phyloP scores from a whole-genome alignment of 2,797 vertebrate species.

The Galaxias olidus region DNA sequence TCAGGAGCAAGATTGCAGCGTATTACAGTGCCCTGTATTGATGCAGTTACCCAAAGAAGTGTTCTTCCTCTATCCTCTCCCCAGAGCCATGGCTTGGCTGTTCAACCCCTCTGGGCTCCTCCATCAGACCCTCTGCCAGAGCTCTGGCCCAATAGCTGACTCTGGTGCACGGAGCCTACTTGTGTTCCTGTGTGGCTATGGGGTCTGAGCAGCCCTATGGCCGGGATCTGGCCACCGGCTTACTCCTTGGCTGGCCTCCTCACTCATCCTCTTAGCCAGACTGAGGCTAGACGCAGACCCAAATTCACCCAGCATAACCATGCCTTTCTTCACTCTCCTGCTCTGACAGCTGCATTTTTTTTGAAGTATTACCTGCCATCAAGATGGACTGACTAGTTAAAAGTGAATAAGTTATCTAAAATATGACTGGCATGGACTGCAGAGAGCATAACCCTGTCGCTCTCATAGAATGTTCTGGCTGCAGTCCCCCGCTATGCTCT shows the following conservation, averaged over 20 bases:
- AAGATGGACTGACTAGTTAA: slow-evolving; percentile 59
- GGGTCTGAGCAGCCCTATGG: neutral
- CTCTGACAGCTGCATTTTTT: slow-evolving; percentile 66
- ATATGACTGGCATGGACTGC: slow-evolving; percentile 51
- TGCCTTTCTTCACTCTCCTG: slow-evolving; percentile 31
- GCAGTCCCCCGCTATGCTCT: slow-evolving; percentile 39
- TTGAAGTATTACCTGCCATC: slow-evolving; percentile 55
- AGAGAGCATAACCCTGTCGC: slow-evolving; percentile 46
- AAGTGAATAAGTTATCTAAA: slow-evolving; percentile 62
- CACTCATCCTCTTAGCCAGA: neutral
- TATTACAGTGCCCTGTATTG: neutral
- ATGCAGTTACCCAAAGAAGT: neutral
- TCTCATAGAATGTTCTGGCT: slow-evolving; percentile 47
- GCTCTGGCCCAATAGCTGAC: neutral
- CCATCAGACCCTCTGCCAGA: neutral
- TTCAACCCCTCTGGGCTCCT: slow-evolving; percentile 5
- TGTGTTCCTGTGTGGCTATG: slow-evolving; percentile 9
- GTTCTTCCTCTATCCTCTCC: neutral
- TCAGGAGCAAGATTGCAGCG: neutral
- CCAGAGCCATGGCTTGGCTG: neutral
- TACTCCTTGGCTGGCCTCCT: neutral
- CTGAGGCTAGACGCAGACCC: no score
- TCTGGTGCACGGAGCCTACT: neutral
- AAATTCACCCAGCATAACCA: no score
- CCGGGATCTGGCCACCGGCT: neutral